Percentiles rank a stretch among this genome's conserved stretches.
Conservation (phyloP, 92 coral and sea anemone genomes). For the Actinostola sp. region DNA sequence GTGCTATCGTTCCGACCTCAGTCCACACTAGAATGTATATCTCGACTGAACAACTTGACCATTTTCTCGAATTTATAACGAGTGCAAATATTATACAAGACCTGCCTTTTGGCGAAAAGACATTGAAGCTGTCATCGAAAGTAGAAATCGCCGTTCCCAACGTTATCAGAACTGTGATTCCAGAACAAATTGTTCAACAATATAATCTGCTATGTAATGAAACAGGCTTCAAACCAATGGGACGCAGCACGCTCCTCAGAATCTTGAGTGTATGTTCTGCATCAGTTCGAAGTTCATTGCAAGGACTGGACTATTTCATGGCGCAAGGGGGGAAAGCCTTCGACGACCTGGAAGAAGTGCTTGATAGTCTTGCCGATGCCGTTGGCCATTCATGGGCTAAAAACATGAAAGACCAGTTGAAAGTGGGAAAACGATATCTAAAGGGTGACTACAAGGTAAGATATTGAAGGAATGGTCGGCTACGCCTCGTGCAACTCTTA, state of each 20-base stretch:
- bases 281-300: conserved; percentile 48
- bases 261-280: conserved; percentile 48
- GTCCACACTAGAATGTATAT: conserved; percentile 46
- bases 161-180: conserved; percentile 52
- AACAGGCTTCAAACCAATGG: conserved; percentile 45
- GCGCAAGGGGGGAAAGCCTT: conserved; percentile 60
- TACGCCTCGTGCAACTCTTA: too few species aligned
- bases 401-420: too few species aligned
- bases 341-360: conserved; percentile 49
- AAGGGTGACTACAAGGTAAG: too few species aligned
- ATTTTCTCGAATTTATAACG: conserved; percentile 49
- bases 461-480: too few species aligned
- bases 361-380: conserved; percentile 23
- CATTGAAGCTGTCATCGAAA: conserved; percentile 34
- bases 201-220: conserved; percentile 43
- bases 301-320: conserved; percentile 9
- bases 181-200: conserved; percentile 54
- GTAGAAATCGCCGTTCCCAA: conserved; percentile 54
- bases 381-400: conserved; percentile 29
- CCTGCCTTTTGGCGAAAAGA: conserved; percentile 52
- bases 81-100: conserved; percentile 56
- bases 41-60: conserved; percentile 49
- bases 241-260: conserved; percentile 40
- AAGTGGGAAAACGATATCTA: too few species aligned
- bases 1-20: conserved; percentile 25